Conservation (phyloP, 2,888 invertebrate genomes). For the Cabera pusaria region DNA sequence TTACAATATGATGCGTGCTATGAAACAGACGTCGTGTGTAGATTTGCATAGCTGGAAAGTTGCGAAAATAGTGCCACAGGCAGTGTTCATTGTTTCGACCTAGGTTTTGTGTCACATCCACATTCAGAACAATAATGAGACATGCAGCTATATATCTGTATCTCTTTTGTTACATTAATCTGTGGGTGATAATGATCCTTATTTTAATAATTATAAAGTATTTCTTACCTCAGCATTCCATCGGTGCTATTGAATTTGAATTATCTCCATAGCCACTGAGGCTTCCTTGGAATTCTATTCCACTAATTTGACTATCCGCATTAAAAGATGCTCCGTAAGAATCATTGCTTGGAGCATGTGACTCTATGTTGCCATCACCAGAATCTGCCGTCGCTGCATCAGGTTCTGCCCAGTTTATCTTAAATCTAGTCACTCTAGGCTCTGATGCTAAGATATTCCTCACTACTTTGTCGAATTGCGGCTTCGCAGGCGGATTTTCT, state of each 20-base stretch:
- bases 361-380: conserved; percentile 63
- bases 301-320: conserved; percentile 73
- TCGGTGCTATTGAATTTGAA: conserved; percentile 85
- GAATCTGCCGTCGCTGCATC: conserved; percentile 67
- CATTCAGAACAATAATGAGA: too few species aligned
- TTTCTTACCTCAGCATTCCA: conserved; percentile 63
- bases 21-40: too few species aligned
- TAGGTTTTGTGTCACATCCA: too few species aligned
- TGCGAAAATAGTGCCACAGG: too few species aligned
- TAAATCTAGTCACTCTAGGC: conserved; percentile 96
- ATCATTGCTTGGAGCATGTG: conserved; percentile 68
- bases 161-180: too few species aligned
- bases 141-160: too few species aligned
- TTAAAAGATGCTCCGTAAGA: conserved; percentile 69
- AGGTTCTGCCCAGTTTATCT: conserved; percentile 97
- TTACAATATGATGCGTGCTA: too few species aligned
- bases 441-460: conserved; percentile 94
- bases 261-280: conserved; percentile 83
- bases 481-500: conserved; percentile 96
- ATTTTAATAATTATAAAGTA: too few species aligned
- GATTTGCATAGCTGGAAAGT: too few species aligned
- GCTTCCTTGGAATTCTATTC: conserved; percentile 68
- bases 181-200: too few species aligned
- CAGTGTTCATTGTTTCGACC: too few species aligned
- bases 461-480: conserved; percentile 96